A percentile compares a stretch with the other conserved stretches of the same genome.
Evolutionary conservation across 2,888 invertebrate species (phyloP).

Genomic region (Pandemis heparana): DNA sequence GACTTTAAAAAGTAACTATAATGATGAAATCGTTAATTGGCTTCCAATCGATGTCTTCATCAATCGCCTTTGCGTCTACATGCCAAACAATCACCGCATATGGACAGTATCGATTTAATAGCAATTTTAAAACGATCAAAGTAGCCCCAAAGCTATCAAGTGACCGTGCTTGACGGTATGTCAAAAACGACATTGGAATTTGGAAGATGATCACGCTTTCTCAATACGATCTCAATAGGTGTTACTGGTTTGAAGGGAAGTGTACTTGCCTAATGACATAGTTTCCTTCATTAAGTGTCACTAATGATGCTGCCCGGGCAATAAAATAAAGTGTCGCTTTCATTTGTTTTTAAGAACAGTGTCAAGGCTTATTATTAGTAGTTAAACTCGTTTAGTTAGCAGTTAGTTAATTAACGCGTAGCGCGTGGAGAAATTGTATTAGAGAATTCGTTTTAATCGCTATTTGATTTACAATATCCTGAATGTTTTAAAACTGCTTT

Average conservation of each 20-base stretch:
- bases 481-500: too few species aligned
- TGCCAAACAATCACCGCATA: too few species aligned
- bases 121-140: too few species aligned
- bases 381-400: slow-evolving; percentile 4
- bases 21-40: too few species aligned
- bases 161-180: neutral
- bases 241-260: slow-evolving; percentile 35
- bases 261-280: slow-evolving; percentile 36
- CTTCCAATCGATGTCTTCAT: too few species aligned
- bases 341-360: slow-evolving; percentile 35
- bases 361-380: slow-evolving; percentile 10
- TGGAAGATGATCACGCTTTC: slow-evolving; percentile 32
- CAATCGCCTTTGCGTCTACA: too few species aligned
- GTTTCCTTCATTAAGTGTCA: slow-evolving; percentile 19
- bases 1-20: too few species aligned
- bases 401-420: neutral
- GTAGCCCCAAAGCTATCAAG: too few species aligned
- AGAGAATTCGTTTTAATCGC: neutral
- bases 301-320: neutral
- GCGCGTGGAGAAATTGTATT: neutral
- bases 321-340: slow-evolving; percentile 30
- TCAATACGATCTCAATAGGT: slow-evolving; percentile 28
- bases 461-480: neutral
- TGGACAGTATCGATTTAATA: too few species aligned
- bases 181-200: slow-evolving; percentile 31